phyloP scores from a whole-genome alignment of 1,140 invertebrate genomes.

The Leguminivora glycinivorella region DNA sequence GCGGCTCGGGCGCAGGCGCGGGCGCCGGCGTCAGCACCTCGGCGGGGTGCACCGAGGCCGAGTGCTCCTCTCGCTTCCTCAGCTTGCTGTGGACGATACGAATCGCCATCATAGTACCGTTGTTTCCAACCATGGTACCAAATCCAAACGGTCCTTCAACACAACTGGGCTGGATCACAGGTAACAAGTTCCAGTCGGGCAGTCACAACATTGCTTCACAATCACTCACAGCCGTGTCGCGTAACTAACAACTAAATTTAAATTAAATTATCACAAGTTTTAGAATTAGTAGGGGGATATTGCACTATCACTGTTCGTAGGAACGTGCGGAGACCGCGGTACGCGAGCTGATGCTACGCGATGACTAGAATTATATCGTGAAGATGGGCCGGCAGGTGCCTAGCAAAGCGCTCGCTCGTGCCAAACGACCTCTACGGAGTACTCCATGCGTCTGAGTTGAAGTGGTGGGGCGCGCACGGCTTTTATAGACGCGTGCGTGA shows the following conservation, averaged over 20 bases:
- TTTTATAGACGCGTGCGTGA: conserved; percentile 79
- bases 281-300: conserved; percentile 72
- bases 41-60: conserved; percentile 82
- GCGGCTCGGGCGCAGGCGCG: conserved; percentile 67
- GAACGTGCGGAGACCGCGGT: conserved; percentile 77
- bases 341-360: conserved; percentile 72
- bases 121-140: conserved; percentile 86
- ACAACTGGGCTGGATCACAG: conserved; percentile 75
- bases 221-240: conserved; percentile 76
- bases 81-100: conserved; percentile 93
- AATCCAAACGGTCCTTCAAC: conserved; percentile 62
- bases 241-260: conserved; percentile 75
- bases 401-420: conserved; percentile 80
- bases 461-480: conserved; percentile 67
- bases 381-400: conserved; percentile 79
- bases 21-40: conserved; percentile 82
- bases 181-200: conserved; percentile 74
- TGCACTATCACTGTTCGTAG: conserved; percentile 79
- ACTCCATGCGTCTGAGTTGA: conserved; percentile 80
- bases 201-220: conserved; percentile 78
- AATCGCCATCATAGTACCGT: conserved; percentile 90
- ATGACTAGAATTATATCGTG: conserved; percentile 78
- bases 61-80: conserved; percentile 88
- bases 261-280: conserved; percentile 77
- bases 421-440: conserved; percentile 81